Evolutionary conservation across 23 tunicate genomes (phyloP), one percentile per base, ranked within the genome.

Genomic region (Trididemnum miniatum): DNA sequence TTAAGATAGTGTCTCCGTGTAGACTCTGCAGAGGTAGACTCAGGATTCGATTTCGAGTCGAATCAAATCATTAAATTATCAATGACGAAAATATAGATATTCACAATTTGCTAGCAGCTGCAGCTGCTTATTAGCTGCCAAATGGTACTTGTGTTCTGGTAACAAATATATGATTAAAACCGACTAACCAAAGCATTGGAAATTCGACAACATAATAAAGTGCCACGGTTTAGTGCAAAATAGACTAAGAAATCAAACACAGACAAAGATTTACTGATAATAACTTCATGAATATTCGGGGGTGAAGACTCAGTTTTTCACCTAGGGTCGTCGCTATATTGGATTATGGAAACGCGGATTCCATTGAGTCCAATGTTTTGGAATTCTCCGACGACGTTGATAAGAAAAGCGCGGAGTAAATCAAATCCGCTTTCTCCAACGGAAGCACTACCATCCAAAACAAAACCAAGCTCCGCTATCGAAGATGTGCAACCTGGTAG

Each of bases 371-470:
- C 89, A 69, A 85, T 76, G 80, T 75, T 75, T 52, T 73, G 86
- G 79, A 91, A 76, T 28, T 72, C 89, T 5, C 62, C 57, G 44
- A 91, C 86, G 22, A 85, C 77, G 65, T 75, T 84, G 32, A 20
- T 29, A 0, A 91, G 80, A 71, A 91, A 91, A 30, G 65, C 71
- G 1, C 72, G 86, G 22, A 91, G 97, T 0, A 85, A 34, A 24
- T 76, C 59, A 38, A 91, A 91, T 5, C 89, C 87, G 44, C 76
- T 71, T 44, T 82, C 86, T 30, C 97, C 90, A 5, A 91, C 90
- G 1, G 97, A 91, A 2, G 97, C 31, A 60, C 97, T 91, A 31
- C 87, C 90, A 66, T 91, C 97, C 35, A 91, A 27, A 62, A 91
- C 82, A 60, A 91, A 91, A 3, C 90, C 90, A 39, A 91, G 65